These are phyloP conservation scores for Drosophila baimaii DNA, from an alignment of 1,140 invertebrate genomes.

Conservation along the genomic window DNA sequence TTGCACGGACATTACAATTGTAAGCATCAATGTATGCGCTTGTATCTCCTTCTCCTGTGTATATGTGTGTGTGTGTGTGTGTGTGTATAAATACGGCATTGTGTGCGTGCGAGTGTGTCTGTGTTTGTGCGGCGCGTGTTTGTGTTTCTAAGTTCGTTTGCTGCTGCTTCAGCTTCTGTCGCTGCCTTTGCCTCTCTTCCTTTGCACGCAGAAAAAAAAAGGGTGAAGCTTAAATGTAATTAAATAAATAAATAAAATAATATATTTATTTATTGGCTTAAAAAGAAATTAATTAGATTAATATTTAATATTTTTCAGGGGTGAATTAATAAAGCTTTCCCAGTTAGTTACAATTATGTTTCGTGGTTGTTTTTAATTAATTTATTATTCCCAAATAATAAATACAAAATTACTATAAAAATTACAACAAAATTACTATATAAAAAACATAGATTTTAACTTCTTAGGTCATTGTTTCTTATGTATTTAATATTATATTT, in stretches of 20 bases:
- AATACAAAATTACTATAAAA: too few relatives aligned
- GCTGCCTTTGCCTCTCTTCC: conserved; percentile 17
- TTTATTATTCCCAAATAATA: too few relatives aligned
- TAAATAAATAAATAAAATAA: neutral
- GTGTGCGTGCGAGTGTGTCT: conserved; percentile 32
- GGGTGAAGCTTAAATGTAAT: neutral
- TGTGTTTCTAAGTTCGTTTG: conserved; percentile 78
- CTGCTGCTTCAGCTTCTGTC: conserved; percentile 46
- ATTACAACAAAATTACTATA: too few relatives aligned
- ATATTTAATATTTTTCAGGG: too few relatives aligned
- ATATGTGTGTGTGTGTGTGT: conserved; percentile 3
- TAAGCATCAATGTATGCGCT: conserved; percentile 47
- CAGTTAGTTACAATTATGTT: too few relatives aligned
- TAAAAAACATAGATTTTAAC: too few relatives aligned
- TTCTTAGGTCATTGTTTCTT: too few relatives aligned
- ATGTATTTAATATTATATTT: too few relatives aligned
- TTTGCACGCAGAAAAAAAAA: neutral
- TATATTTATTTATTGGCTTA: neutral
- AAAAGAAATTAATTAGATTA: neutral
- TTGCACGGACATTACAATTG: conserved; percentile 60
- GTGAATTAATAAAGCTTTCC: too few relatives aligned
- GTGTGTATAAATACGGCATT: conserved; percentile 45
- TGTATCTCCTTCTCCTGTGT: conserved; percentile 32
- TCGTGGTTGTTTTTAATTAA: too few relatives aligned
- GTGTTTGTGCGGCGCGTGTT: conserved; percentile 68